Evolutionary conservation across 1,140 invertebrate species (phyloP), one percentile per base, ranked within the genome.

Genomic region (Elymnias hypermnestra): DNA sequence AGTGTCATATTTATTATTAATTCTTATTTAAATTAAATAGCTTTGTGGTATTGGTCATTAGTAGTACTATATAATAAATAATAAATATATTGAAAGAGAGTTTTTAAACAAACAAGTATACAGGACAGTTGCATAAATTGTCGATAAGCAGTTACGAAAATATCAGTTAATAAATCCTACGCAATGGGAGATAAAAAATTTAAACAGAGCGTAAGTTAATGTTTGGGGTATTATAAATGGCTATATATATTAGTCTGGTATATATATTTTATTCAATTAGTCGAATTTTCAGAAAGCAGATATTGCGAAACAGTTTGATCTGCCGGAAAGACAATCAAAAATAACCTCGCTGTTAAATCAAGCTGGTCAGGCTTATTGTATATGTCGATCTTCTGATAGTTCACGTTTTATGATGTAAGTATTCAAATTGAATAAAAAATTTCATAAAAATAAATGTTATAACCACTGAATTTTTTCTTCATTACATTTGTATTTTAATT

Each of bases 321-420:
- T 97, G 40, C 95, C 95, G 0, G 95, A 97, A 67, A 87, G 95
- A 28, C 94, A 97, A 73, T 96, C 95, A 8, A 97, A 97, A 86
- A 95, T 97, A 41, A 94, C 94, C 17, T 94, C 94, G 4, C 88
- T 97, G 49, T 83, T 97, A 13, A 95, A 94, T 74, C 93, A 95
- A 85, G 94, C 95, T 84, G 93, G 93, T 15, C 93, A 95, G 87
- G 92, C 93, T 2, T 99, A 98, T 77, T 99, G 97, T 77, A 95
- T 99, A 57, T 99, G 97, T 79, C 89, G 96, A 26, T 95, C 94
- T 9, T 94, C 95, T 0, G 97, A 98, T 72, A 95, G 94, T 61
- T 95, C 93, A 3, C 87, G 96, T 17, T 98, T 99, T 87, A 99
- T 99, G 97, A 98, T 98, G 94, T 96, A 86, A 91, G 90, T 53